Conservation (phyloP, 92 coral and sea anemone genomes). For the Parazoanthus swiftii region DNA sequence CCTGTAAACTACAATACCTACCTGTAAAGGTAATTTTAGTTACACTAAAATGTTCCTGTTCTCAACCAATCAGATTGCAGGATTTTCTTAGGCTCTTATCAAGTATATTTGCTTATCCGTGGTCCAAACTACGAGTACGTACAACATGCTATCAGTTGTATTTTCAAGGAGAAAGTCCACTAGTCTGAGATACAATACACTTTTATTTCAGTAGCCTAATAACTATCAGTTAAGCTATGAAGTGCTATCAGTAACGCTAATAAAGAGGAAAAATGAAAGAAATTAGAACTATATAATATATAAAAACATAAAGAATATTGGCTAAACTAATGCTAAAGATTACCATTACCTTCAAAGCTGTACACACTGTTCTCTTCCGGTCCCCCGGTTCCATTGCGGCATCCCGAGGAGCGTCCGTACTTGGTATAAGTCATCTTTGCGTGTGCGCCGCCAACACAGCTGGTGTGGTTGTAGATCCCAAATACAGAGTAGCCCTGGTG, state of each 20-base stretch:
- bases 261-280: too few species aligned
- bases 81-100: too few species aligned
- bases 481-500: slow-evolving; percentile 17
- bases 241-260: too few species aligned
- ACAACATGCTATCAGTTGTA: not conserved
- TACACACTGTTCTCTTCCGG: slow-evolving; percentile 20
- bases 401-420: slow-evolving; percentile 33
- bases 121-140: not conserved
- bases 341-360: slow-evolving; percentile 27
- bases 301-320: too few species aligned
- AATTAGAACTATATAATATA: too few species aligned
- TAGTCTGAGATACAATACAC: not conserved
- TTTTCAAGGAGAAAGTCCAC: not conserved
- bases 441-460: slow-evolving; percentile 35
- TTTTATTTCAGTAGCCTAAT: too few species aligned
- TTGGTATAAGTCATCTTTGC: slow-evolving; percentile 35
- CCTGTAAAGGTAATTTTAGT: too few species aligned
- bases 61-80: not conserved
- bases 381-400: slow-evolving; percentile 35
- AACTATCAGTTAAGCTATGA: too few species aligned
- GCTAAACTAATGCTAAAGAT: not conserved
- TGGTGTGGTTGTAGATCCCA: slow-evolving; percentile 24
- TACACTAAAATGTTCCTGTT: not conserved
- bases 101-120: not conserved
- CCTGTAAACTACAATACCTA: too few species aligned